Base-by-base conservation (phyloP, 2,888 invertebrate species). In the Leptinotarsa rubiginosa region DNA sequence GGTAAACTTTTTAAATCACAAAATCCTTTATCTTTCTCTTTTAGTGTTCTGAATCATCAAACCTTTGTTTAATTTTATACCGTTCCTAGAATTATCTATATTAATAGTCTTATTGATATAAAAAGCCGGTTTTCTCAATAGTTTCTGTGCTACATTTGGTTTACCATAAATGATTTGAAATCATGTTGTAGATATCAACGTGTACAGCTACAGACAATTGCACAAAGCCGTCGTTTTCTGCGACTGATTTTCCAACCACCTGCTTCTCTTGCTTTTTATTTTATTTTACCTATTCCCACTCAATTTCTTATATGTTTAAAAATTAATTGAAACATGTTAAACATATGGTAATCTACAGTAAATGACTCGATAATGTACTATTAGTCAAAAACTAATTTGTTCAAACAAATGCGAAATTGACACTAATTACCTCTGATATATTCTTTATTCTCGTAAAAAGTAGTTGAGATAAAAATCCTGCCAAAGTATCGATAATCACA, bases 351-450 rank as follows among this genome's bases (percentile, higher is more conserved):
- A 31, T 54, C 41, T 69, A 47, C 56, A 12, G 56, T 62, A 41
- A 31, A 62, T 41, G 16, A 62, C 31, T 47, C 16, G 41, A 54
- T 69, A 69, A 69, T 69, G 31, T 62, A 10, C 10, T 22, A 5
- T 56, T 56, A 20, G 22, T 56, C 15, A 56, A 15, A 69, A 41
- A 18, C 3, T 47, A 31, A 56, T 69, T 69, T 69, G 69, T 69
- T 69, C 56, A 69, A 67, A 69, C 69, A 56, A 69, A 47, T 31
- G 4, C 50, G 52, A 56, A 12, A 47, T 47, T 41, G 67, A 13
- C 31, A 25, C 25, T 31, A 56, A 56, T 69, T 69, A 69, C 69
- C 69, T 69, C 56, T 56, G 50, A 69, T 50, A 20, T 41, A 69
- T 69, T 15, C 47, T 25, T 69, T 41, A 52, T n/a, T 54, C 12